Evolutionary conservation across 2,797 vertebrate genomes (phyloP).

Genomic region (Micromesistius poutassou): DNA sequence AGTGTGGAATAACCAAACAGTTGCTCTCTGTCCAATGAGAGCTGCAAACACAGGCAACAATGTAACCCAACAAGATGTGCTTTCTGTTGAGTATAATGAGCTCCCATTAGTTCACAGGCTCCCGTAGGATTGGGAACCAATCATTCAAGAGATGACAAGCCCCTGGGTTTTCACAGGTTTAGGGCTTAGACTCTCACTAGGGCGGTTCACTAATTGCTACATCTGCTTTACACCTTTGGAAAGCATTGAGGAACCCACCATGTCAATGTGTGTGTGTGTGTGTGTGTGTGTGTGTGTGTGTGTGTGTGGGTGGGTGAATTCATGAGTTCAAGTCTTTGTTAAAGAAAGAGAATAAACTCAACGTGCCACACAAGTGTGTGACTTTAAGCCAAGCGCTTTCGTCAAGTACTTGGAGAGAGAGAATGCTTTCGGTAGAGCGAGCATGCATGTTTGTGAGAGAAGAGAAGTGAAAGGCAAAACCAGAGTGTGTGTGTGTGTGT

Average conservation of each 20-base stretch:
- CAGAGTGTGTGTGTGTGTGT: slow-evolving; percentile 55
- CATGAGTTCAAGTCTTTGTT: neutral
- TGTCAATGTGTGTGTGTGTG: slow-evolving; percentile 22
- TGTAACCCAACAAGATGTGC: slow-evolving; percentile 56
- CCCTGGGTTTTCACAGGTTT: slow-evolving; percentile 56
- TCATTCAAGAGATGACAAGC: slow-evolving; percentile 53
- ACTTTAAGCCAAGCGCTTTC: slow-evolving; percentile 21
- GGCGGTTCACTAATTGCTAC: slow-evolving; percentile 41
- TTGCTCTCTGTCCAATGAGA: neutral
- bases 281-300: slow-evolving; percentile 2
- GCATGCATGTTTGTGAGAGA: slow-evolving; percentile 34
- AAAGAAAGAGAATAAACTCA: neutral
- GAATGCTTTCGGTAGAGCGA: slow-evolving; percentile 11
- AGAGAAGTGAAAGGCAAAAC: slow-evolving; percentile 55
- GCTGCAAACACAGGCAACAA: slow-evolving; percentile 56
- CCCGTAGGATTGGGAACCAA: slow-evolving; percentile 49
- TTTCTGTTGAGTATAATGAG: slow-evolving; percentile 62
- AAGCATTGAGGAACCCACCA: slow-evolving; percentile 46
- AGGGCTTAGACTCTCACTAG: slow-evolving; percentile 28
- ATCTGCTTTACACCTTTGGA: slow-evolving; percentile 50
- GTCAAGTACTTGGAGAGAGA: slow-evolving; percentile 22
- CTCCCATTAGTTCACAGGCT: slow-evolving; percentile 61
- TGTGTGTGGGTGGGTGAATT: slow-evolving; percentile 17
- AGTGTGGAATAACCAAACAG: neutral
- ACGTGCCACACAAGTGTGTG: neutral